phyloP scores from a whole-genome alignment of 2,888 invertebrate genomes.

The Alloplasta piceator region DNA sequence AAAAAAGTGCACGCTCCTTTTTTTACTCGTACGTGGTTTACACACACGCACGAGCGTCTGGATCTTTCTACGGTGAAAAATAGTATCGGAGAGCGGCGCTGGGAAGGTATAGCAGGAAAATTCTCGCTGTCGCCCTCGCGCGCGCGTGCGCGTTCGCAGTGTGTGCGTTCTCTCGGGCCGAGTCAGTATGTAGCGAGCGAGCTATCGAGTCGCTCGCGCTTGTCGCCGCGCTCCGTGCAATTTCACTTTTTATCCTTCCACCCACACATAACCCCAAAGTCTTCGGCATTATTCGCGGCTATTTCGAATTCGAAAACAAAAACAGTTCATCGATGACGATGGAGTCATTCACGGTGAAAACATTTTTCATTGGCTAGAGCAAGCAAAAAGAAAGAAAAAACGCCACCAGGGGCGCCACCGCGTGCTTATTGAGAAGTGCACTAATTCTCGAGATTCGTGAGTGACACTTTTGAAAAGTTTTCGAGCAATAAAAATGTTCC shows the following conservation, averaged over 20 bases:
- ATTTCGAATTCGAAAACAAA: too few relatives aligned
- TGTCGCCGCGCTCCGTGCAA: not conserved
- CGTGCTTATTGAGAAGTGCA: too few relatives aligned
- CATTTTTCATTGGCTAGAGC: too few relatives aligned
- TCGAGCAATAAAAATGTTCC: too few relatives aligned
- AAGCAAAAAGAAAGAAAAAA: too few relatives aligned
- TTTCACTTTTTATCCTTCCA: constrained; percentile 10
- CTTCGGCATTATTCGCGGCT: too few relatives aligned
- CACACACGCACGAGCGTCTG: not conserved
- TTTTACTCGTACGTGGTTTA: not conserved
- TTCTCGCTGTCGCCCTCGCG: too few relatives aligned
- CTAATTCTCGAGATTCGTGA: too few relatives aligned
- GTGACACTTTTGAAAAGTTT: too few relatives aligned
- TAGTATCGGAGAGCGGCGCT: not conserved
- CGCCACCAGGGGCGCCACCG: too few relatives aligned
- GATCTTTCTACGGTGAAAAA: constrained; percentile 13
- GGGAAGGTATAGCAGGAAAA: constrained; percentile 1
- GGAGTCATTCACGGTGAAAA: too few relatives aligned
- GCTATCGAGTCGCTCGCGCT: constrained; percentile 31
- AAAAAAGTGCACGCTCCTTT: constrained; percentile 11
- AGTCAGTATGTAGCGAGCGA: constrained; percentile 44
- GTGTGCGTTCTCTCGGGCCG: constrained; percentile 1
- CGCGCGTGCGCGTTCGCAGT: not conserved
- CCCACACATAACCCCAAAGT: not conserved
- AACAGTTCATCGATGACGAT: too few relatives aligned